phyloP scores from a whole-genome alignment of 53 echinoderm and acorn worm species.

The Apostichopus leukothele region DNA sequence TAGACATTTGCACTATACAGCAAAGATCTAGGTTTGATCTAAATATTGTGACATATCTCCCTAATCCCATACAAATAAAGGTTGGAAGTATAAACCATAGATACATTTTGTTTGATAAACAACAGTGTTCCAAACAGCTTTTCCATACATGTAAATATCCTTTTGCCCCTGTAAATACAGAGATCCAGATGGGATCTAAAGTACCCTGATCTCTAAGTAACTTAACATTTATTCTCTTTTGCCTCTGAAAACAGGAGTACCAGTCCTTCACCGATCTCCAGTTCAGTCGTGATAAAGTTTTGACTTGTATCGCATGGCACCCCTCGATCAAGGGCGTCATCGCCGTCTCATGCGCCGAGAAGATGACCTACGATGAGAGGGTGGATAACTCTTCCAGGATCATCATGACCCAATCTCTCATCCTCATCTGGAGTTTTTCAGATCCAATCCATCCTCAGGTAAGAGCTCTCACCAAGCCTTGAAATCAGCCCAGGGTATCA shows the following conservation, averaged over 20 bases:
- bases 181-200: background rate
- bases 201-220: background rate
- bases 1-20: no score
- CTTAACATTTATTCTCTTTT: background rate
- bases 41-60: no score
- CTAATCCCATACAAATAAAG: no score
- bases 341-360: slow-evolving; percentile 91
- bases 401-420: slow-evolving; percentile 91
- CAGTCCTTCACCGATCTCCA: slow-evolving; percentile 98
- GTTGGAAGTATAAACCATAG: no score
- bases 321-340: slow-evolving; percentile 91
- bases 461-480: background rate
- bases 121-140: no score
- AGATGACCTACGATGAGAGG: slow-evolving; percentile 89
- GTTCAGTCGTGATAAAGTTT: slow-evolving; percentile 92
- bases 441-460: slow-evolving; percentile 99
- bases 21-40: no score
- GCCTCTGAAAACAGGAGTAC: slow-evolving; percentile 69
- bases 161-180: background rate
- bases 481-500: no score
- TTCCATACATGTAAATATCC: no score
- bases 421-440: slow-evolving; percentile 95
- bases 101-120: no score
- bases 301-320: slow-evolving; percentile 96
- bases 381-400: slow-evolving; percentile 90